Evolutionary conservation across 2,888 invertebrate species (phyloP), one percentile per base, ranked within the genome.

Genomic region (Branchipolynoe longqiensis): DNA sequence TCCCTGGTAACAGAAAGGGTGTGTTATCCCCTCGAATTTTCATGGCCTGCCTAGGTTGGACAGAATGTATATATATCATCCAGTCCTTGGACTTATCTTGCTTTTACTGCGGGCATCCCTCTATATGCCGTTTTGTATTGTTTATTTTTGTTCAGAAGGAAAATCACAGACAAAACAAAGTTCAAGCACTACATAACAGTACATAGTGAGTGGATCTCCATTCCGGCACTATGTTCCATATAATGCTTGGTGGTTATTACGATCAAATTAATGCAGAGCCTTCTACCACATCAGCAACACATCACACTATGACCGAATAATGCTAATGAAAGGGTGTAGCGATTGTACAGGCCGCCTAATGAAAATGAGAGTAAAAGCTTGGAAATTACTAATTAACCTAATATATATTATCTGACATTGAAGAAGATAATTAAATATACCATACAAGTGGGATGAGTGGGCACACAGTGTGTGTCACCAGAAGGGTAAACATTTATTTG

Each of bases 81-180:
- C 36, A 1, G 36, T 36, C 36, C 18, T 8, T 33, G 18, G 58
- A n/a, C n/a, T n/a, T n/a, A n/a, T n/a, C n/a, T n/a, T n/a, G n/a
- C n/a, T n/a, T n/a, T n/a, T n/a, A n/a, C n/a, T n/a, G n/a, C n/a
- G n/a, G n/a, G n/a, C n/a, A n/a, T n/a, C n/a, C n/a, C n/a, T n/a
- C n/a, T n/a, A n/a, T n/a, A n/a, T n/a, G n/a, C n/a, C n/a, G n/a
- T n/a, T n/a, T n/a, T n/a, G n/a, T n/a, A n/a, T n/a, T n/a, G n/a
- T n/a, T 69, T 36, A 22, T 31, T 22, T 8, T 62, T 22, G 4
- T 33, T 36, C 69, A 69, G 69, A 69, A 69, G 18, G 33, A n/a
- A 69, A 69, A 69, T 69, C 69, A 69, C 69, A 69, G 69, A 69
- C 69, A 69, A 36, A 69, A 69, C 33, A 22, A 33, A 69, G 69